Evolutionary conservation across 1,140 invertebrate genomes (phyloP), one percentile per base, ranked within the genome.

Genomic region (Proctacanthus coquilletti): DNA sequence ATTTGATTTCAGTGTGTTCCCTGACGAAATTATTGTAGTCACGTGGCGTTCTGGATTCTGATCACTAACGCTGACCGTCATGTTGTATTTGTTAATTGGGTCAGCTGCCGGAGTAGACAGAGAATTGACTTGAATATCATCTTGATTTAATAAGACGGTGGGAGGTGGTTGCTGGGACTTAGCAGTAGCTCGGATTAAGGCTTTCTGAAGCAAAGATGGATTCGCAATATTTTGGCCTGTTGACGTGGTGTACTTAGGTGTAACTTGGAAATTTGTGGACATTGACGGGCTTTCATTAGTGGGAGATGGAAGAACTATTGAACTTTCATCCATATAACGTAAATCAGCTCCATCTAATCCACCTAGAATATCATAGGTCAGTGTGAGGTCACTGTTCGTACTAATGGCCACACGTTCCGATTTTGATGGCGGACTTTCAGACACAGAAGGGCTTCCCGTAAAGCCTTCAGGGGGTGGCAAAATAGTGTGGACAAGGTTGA

Each of bases 271-370:
- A 33, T 68, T 71, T 13, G 68, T 52, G 36, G 73, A 74, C 36
- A 75, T 79, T 37, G 71, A 75, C 31, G 77, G 75, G 53, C 77
- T 81, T 54, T 81, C 80, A 43, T 72, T 72, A 32, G 70, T 73
- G 18, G 81, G 80, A 40, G 80, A 81, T 14, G 77, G 71, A 32
- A 87, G 63, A 43, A 81, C 78, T 20, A 87, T 70, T 5, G 84
- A 89, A 57, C 84, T 88, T 51, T 91, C 86, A 53, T 89, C 86
- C 85, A 89, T 88, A 53, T 73, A 91, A 13, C 77, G 68, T 23
- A 89, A 61, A 61, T 89, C 85, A 10, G 78, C 79, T 32, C 75
- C 77, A 53, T 87, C 82, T 49, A 86, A 61, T 39, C 79, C 80
- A 18, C 78, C 70, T 36, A 86, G 60, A 39, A 81, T 65, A 51